Base-by-base conservation (phyloP, 2,888 invertebrate genomes). In the Serrognathus titanus region DNA sequence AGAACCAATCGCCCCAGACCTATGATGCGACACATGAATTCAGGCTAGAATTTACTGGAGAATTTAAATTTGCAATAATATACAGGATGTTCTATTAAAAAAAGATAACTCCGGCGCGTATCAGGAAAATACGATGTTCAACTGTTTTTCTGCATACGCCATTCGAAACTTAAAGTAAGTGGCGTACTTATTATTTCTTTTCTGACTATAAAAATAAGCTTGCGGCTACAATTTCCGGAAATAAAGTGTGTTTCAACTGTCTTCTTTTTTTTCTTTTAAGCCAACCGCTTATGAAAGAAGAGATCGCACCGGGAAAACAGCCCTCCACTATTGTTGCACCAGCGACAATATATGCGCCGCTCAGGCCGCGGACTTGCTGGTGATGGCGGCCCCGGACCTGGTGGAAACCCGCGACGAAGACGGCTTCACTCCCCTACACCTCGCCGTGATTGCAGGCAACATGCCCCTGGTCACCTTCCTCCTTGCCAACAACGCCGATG, bases 361-460 rank as follows among this genome's bases (percentile, higher is more conserved):
- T 76, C 85, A 81, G 75, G 82, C 89, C 69, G 89, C 85, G 2
- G 82, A 84, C 64, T 73, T 81, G 55, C 65, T 97, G 69, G 85
- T 96, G 60, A 87, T 92, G 80, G 89, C 89, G 51, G 93, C 94
- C 66, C 90, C 93, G n/a, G 86, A 87, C 67, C 81, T 96, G 64
- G 84, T 95, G 57, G 89, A 92, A 75, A 86, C 88, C 39, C 84
- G 88, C 43, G 96, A 97, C 75, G 90, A 93, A 66, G 96, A 97
- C 77, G 97, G 97, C 58, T 92, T 96, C 74, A 95, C 97, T 8
- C 91, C 97, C 8, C 83, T 99, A 53, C 95, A 97, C 79, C 85
- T 97, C 70, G 96, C 97, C 24, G 95, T 96, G 60, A 96, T 96
- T 72, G 92, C 94, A 63, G 96, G 96, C 50, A 93, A 94, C 75